These are phyloP conservation scores for Ctenopoma kingsleyae DNA, from an alignment of 2,797 vertebrate genomes.

Conservation along the genomic window DNA sequence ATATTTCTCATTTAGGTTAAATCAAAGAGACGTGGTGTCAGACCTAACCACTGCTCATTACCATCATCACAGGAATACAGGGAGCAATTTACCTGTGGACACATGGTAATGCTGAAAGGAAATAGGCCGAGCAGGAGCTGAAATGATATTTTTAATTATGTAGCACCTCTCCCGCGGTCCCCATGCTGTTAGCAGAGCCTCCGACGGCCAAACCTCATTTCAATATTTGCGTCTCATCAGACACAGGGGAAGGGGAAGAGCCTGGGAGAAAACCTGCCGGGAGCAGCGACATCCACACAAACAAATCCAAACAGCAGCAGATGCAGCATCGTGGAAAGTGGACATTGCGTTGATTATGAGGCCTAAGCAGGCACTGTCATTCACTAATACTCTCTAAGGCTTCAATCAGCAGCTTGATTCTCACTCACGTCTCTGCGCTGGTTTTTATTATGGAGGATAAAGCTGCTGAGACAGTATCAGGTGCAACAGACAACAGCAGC, in stretches of 20 bases:
- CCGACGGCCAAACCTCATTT: conserved; percentile 77
- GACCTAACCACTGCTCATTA: conserved; percentile 82
- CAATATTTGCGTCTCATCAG: conserved; percentile 80
- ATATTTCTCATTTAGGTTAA: conserved; percentile 84
- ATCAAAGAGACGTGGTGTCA: conserved; percentile 81
- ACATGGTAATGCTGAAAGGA: conserved; percentile 66
- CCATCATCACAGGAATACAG: conserved; percentile 70
- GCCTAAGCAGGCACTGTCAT: conserved; percentile 39
- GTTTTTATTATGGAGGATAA: conserved; percentile 22
- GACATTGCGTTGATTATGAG: conserved; percentile 65
- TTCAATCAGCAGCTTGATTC: conserved; percentile 61
- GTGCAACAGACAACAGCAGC: not conserved
- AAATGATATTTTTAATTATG: conserved; percentile 86
- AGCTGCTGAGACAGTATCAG: not conserved
- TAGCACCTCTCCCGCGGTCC: conserved; percentile 42
- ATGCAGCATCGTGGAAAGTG: conserved; percentile 4
- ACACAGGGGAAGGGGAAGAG: conserved; percentile 13
- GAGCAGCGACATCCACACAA: conserved; percentile 10
- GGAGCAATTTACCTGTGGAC: conserved; percentile 80
- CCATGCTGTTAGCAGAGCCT: conserved; percentile 53
- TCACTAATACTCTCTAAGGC: conserved; percentile 46
- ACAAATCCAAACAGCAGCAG: conserved; percentile 44
- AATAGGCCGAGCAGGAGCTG: conserved; percentile 76
- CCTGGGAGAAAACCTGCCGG: not conserved
- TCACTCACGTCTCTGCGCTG: conserved; percentile 35